Percentiles rank a stretch among this genome's conserved stretches.
Conservation (phyloP, 1,140 invertebrate species). For the Leucophenga varia region DNA sequence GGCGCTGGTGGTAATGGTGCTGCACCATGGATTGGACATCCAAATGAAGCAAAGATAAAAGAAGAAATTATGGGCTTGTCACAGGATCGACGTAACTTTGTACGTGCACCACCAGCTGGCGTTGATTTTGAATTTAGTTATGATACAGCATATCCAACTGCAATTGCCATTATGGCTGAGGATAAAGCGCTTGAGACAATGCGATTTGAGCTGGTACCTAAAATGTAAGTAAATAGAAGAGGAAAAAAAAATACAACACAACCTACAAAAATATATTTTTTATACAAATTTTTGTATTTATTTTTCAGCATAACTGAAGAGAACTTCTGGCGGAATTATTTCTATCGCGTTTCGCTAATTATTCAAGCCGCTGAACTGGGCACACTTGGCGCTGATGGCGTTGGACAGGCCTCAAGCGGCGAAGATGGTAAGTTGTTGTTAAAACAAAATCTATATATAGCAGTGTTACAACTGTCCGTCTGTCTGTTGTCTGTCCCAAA, state of each 20-base stretch:
- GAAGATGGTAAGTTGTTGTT: constrained; percentile 53
- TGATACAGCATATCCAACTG: constrained; percentile 85
- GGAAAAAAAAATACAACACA: background rate
- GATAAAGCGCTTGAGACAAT: constrained; percentile 96
- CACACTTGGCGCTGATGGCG: constrained; percentile 58
- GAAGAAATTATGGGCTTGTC: constrained; percentile 93
- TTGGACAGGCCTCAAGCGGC: constrained; percentile 53
- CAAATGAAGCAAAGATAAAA: constrained; percentile 86
- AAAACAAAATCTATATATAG: too few relatives aligned
- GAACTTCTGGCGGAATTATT: constrained; percentile 99
- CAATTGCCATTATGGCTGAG: constrained; percentile 89
- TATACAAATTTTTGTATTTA: background rate
- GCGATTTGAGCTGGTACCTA: constrained; percentile 98
- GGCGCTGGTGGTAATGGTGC: constrained; percentile 74
- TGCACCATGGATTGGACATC: constrained; percentile 88
- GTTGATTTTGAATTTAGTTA: constrained; percentile 96
- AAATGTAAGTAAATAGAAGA: constrained; percentile 82
- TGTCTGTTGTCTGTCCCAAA: background rate
- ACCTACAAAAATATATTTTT: background rate
- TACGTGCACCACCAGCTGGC: constrained; percentile 91
- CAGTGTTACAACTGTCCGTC: background rate
- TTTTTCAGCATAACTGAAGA: constrained; percentile 89
- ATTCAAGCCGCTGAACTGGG: constrained; percentile 89
- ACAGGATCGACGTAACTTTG: constrained; percentile 96
- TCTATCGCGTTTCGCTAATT: constrained; percentile 97